Conservation (phyloP, 2,113 vertebrate species). For the Labrus mixtus region DNA sequence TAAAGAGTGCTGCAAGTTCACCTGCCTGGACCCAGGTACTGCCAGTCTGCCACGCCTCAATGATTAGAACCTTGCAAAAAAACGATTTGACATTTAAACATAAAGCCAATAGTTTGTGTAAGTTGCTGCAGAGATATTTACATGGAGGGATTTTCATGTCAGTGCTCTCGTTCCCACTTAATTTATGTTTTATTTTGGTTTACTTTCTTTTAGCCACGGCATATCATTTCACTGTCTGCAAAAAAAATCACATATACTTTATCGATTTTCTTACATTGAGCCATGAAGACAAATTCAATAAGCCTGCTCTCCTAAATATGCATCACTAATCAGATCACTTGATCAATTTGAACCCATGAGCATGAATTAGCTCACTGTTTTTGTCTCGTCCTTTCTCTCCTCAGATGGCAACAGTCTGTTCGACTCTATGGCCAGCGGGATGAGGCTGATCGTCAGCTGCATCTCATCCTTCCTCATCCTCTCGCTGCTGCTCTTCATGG, state of each 20-base stretch:
- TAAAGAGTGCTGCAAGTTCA: conserved; percentile 99
- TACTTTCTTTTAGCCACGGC: no score
- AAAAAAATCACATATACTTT: no score
- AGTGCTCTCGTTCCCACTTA: no score
- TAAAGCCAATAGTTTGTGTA: background rate
- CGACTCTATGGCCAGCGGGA: conserved; percentile 97
- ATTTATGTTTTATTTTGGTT: no score
- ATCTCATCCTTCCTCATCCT: conserved; percentile 99
- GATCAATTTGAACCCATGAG: background rate
- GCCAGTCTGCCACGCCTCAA: conserved; percentile 61
- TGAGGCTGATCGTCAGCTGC: conserved; percentile 98
- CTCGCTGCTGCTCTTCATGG: conserved; percentile 98
- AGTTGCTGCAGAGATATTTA: background rate
- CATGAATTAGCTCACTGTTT: background rate
- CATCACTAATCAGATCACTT: no score
- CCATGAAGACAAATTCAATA: background rate
- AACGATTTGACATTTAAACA: background rate
- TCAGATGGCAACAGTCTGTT: conserved; percentile 95
- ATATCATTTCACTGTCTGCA: no score
- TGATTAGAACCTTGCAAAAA: background rate
- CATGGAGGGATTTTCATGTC: background rate
- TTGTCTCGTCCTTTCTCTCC: background rate
- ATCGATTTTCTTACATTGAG: background rate
- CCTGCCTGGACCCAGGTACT: conserved; percentile 94
- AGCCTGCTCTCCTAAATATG: no score